These are phyloP conservation scores for Phymastichus coffea DNA, from an alignment of 1,140 invertebrate species.

Conservation along the genomic window DNA sequence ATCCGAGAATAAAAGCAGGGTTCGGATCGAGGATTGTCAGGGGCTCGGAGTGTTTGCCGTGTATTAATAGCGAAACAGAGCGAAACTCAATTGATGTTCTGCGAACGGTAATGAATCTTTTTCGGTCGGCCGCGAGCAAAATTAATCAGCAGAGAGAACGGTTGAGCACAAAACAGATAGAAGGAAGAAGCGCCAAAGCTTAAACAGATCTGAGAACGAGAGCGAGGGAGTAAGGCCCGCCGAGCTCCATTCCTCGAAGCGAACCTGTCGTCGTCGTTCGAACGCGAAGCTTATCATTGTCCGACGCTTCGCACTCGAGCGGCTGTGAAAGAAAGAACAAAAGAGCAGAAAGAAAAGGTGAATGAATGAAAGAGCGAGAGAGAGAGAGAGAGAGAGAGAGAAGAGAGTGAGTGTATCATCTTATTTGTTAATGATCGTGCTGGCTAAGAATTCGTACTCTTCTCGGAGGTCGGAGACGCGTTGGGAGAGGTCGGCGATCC, in stretches of 20 bases:
- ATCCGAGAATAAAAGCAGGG: no score
- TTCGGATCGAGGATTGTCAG: no score
- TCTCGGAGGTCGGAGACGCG: conserved; percentile 47
- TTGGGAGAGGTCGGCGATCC: conserved; percentile 44
- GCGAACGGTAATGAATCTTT: no score
- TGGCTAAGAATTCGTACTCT: conserved; percentile 43
- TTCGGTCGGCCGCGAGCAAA: no score
- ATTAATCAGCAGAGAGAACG: no score
- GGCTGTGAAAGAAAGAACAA: neutral
- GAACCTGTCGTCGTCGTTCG: neutral
- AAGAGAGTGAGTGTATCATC: conserved; percentile 1
- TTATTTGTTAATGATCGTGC: conserved; percentile 16
- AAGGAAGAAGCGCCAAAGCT: no score
- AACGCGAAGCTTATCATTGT: no score
- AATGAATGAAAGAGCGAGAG: no score
- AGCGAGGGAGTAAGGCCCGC: neutral
- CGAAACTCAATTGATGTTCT: no score
- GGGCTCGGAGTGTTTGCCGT: no score
- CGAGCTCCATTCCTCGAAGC: conserved; percentile 3
- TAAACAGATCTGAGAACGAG: neutral
- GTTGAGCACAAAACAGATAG: no score
- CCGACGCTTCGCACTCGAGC: neutral
- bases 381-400: neutral
- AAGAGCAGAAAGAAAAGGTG: neutral
- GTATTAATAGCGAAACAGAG: no score